Evolutionary conservation across 2,888 invertebrate genomes (phyloP), one percentile per base, ranked within the genome.

Genomic region (Himalopsyche japonica): DNA sequence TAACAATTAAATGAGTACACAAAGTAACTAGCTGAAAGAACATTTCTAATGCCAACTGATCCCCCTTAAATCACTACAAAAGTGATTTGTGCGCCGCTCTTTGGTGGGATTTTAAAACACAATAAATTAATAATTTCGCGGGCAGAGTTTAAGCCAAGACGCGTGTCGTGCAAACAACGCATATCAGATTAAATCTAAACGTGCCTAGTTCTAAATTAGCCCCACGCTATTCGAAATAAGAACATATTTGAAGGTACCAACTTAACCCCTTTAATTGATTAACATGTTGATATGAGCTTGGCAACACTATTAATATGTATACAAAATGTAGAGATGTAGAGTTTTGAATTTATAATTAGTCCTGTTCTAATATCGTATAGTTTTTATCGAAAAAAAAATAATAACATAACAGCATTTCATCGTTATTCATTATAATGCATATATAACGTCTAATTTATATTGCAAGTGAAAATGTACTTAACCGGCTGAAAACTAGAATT

Each of bases 91-190:
- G 24, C 57, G 57, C 57, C 82, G 82, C 49, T 78, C 20, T 82
- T 27, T 78, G 64, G 83, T 34, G 0, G 83, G 79, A 80, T 81
- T 84, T 84, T 34, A 79, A 84, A 84, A 84, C 78, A 76, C 37
- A 47, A 77, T 81, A 83, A 78, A 78, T 77, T 82, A 82, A 81
- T 57, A 82, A 81, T 80, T 83, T 82, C 81, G 83, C 64, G 82
- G 79, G 78, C 83, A n/a, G 48, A 85, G 79, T 83, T 83, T 85
- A 84, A 85, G 82, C 77, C 77, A 37, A 30, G 85, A 83, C 77
- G 85, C 82, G 85, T 85, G 85, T n/a, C 82, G 20, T 18, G 32
- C 81, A 76, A 76, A 79, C 82, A 80, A 79, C 78, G 37, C 79
- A 79, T 82, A 57, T 57, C 57, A 79, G 85, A 83, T 83, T 85